phyloP scores from a whole-genome alignment of 2,797 vertebrate genomes.

The Lepilemur ruficaudatus region DNA sequence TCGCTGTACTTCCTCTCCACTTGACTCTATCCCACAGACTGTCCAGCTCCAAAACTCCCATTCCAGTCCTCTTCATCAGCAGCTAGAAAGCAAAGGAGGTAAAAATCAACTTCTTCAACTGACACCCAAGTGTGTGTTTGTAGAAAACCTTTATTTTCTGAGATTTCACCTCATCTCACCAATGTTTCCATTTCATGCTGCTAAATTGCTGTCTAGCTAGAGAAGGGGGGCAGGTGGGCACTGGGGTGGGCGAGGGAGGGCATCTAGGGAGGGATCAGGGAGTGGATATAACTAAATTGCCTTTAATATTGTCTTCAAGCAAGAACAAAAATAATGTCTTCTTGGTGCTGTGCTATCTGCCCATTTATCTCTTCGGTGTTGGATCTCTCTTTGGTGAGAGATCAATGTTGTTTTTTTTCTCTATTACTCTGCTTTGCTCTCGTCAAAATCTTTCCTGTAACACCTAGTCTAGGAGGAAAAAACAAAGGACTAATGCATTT shows the following conservation, averaged over 20 bases:
- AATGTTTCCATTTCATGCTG: not conserved
- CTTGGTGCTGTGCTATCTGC: not conserved
- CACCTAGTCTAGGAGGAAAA: not conserved
- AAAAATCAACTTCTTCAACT: not conserved
- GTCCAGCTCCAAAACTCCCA: not conserved
- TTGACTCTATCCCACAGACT: not conserved
- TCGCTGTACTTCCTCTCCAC: not conserved
- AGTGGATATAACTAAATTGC: not conserved
- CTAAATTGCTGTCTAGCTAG: not conserved
- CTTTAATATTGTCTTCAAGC: not conserved
- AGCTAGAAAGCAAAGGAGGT: not conserved
- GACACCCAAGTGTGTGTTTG: not conserved
- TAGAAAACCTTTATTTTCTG: not conserved
- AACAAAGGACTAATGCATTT: not conserved
- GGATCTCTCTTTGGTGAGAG: not conserved
- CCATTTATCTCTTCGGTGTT: not conserved
- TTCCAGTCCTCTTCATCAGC: not conserved
- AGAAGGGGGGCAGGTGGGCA: rapidly evolving
- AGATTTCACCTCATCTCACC: not conserved
- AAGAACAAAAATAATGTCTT: not conserved
- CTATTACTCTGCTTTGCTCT: not conserved
- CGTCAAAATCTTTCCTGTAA: not conserved
- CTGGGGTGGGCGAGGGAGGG: not conserved
- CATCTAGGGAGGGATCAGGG: not conserved
- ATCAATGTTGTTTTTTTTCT: not conserved